These are phyloP conservation scores for Rhabdomys pumilio DNA, from an alignment of 2,797 vertebrate genomes.

Conservation along the genomic window DNA sequence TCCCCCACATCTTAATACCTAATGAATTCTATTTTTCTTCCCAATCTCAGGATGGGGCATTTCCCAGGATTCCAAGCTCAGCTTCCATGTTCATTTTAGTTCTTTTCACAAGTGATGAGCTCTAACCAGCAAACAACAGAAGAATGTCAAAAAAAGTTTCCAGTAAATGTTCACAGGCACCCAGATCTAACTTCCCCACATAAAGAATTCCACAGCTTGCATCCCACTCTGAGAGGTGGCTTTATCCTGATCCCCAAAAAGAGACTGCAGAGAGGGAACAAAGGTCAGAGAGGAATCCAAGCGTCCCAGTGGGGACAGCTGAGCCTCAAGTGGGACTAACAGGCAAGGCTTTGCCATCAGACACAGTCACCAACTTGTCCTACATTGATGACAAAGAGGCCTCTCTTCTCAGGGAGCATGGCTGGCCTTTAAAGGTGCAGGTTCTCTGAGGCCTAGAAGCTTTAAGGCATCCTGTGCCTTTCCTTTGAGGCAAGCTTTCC, in stretches of 20 bases:
- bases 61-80: constrained; percentile 47
- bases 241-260: not conserved
- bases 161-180: not conserved
- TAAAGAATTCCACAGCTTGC: constrained; percentile 49
- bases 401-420: constrained; percentile 76
- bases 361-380: constrained; percentile 72
- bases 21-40: constrained; percentile 40
- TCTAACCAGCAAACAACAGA: not conserved
- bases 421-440: constrained; percentile 68
- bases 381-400: constrained; percentile 83
- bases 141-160: constrained; percentile 3
- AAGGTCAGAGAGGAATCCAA: constrained; percentile 73
- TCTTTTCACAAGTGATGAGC: not conserved
- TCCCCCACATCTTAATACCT: not conserved
- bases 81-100: constrained; percentile 2
- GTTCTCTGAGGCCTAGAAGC: constrained; percentile 53
- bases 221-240: not conserved
- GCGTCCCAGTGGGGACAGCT: constrained; percentile 74
- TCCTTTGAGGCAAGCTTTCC: constrained; percentile 54
- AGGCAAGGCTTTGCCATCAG: constrained; percentile 71
- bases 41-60: not conserved
- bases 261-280: constrained; percentile 44
- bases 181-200: not conserved
- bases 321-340: constrained; percentile 67
- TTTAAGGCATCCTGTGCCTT: constrained; percentile 18